A percentile compares a stretch with the other conserved stretches of the same genome.
phyloP scores from a whole-genome alignment of 2,888 invertebrate genomes.

The Chloroclysta siterata region DNA sequence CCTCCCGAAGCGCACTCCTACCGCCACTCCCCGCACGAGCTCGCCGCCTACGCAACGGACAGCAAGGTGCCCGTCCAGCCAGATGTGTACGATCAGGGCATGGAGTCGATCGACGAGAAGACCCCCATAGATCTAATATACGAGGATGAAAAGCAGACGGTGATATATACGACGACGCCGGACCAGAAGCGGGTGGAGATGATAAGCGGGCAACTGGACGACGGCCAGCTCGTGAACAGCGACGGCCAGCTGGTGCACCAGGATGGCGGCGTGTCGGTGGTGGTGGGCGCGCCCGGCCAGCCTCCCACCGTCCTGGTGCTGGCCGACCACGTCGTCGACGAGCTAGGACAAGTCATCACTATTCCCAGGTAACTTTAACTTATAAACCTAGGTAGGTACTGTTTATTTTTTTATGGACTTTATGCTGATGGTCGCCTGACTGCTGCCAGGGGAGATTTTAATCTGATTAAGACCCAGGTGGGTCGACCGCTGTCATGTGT shows the following conservation, averaged over 20 bases:
- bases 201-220: conserved; percentile 88
- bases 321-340: conserved; percentile 89
- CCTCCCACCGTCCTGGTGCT: conserved; percentile 88
- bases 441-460: no score
- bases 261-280: conserved; percentile 82
- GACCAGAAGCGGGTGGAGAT: conserved; percentile 93
- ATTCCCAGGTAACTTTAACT: conserved; percentile 82
- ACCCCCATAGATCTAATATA: conserved; percentile 93
- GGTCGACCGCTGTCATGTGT: no score
- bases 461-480: no score
- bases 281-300: conserved; percentile 77
- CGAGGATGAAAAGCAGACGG: conserved; percentile 93
- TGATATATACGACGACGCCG: conserved; percentile 91
- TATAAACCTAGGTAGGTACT: background rate
- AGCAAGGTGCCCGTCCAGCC: conserved; percentile 86
- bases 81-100: conserved; percentile 78
- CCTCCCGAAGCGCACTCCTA: conserved; percentile 86
- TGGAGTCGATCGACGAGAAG: conserved; percentile 86
- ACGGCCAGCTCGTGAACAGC: conserved; percentile 83
- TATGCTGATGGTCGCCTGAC: no score
- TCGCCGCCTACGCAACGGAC: conserved; percentile 80
- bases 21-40: conserved; percentile 83
- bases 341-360: conserved; percentile 87
- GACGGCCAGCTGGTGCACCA: conserved; percentile 71
- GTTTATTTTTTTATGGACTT: background rate